These are phyloP conservation scores for Spheniscus humboldti DNA, from an alignment of 2,797 vertebrate species.

Conservation along the genomic window DNA sequence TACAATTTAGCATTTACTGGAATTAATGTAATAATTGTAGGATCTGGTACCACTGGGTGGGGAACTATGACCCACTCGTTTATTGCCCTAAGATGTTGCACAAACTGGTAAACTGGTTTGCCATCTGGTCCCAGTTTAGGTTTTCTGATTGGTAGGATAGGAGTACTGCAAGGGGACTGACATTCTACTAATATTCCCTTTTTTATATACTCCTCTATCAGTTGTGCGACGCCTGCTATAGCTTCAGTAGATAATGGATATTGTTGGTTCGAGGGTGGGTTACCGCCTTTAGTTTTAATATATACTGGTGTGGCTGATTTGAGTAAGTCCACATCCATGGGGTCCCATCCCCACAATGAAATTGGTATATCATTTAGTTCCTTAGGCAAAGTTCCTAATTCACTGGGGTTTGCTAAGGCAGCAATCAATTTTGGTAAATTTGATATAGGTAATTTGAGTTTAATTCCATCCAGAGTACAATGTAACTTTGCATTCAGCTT, in stretches of 20 bases:
- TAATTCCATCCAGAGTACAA: not conserved
- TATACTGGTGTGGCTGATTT: not conserved
- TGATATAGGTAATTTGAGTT: not conserved
- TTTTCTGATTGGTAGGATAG: not conserved
- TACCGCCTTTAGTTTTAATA: not conserved
- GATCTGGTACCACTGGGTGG: not conserved
- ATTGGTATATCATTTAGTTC: not conserved
- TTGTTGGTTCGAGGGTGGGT: not conserved
- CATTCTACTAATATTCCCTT: not conserved
- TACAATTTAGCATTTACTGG: not conserved
- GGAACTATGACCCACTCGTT: not conserved
- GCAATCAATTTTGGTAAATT: not conserved
- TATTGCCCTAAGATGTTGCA: not conserved
- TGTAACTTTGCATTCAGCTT: not conserved
- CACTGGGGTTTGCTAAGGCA: not conserved
- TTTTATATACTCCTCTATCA: not conserved
- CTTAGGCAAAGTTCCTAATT: not conserved
- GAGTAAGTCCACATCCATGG: not conserved
- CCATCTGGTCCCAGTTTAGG: not conserved
- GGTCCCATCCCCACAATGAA: not conserved
- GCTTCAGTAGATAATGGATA: not conserved
- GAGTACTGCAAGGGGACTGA: not conserved
- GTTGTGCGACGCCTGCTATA: not conserved
- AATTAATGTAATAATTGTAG: not conserved
- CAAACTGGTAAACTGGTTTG: not conserved